Evolutionary conservation across 2,113 vertebrate genomes (phyloP).

Genomic region (Semnornis frantzii): DNA sequence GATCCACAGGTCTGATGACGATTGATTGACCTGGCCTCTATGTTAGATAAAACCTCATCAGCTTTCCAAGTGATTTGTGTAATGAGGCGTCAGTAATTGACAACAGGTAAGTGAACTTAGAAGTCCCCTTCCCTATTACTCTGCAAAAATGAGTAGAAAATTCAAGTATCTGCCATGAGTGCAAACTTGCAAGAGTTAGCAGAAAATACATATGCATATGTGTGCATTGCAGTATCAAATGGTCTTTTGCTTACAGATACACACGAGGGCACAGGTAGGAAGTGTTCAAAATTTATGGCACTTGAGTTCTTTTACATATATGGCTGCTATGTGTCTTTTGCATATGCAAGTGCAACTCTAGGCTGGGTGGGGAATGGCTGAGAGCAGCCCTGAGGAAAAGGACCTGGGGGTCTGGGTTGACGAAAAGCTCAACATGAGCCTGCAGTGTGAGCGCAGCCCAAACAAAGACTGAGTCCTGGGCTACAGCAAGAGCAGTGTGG

Average conservation of each 20-base stretch:
- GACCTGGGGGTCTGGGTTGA: too few relatives aligned
- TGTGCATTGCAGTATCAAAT: not conserved
- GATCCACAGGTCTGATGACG: slow-evolving; percentile 85
- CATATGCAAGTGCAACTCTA: not conserved
- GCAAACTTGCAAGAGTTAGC: not conserved
- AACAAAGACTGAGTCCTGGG: too few relatives aligned
- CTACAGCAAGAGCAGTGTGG: too few relatives aligned
- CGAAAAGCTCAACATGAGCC: too few relatives aligned
- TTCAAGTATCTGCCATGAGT: not conserved
- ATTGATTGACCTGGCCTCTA: slow-evolving; percentile 91
- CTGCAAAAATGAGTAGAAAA: slow-evolving; percentile 8
- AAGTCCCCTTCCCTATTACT: slow-evolving; percentile 62
- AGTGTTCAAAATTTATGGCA: not conserved
- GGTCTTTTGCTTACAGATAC: not conserved
- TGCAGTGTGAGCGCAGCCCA: too few relatives aligned
- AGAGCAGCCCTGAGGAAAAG: too few relatives aligned
- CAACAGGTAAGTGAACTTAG: slow-evolving; percentile 82
- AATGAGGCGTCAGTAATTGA: slow-evolving; percentile 95
- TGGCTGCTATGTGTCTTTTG: not conserved
- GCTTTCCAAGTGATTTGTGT: slow-evolving; percentile 91
- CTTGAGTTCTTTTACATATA: not conserved
- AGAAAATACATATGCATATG: accelerated
- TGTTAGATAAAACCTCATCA: slow-evolving; percentile 96
- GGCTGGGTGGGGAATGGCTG: too few relatives aligned
- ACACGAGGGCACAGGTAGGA: not conserved